Conservation (phyloP, 2,888 invertebrate genomes). For the Eupithecia tripunctaria region DNA sequence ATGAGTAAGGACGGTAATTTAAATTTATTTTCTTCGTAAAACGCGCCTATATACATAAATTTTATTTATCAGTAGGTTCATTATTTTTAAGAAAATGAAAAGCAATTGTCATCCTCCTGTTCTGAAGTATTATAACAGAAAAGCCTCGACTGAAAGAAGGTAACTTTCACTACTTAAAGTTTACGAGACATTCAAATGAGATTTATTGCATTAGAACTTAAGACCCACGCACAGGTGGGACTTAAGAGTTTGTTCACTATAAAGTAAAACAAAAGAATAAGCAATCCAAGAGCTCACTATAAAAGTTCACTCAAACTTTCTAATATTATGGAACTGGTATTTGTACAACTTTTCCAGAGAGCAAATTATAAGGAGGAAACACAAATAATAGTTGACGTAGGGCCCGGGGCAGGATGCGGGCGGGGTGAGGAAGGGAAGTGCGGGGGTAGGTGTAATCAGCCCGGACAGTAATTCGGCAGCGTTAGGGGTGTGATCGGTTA, state of each 20-base stretch:
- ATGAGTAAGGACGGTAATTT: conserved; percentile 71
- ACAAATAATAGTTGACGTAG: conserved; percentile 82
- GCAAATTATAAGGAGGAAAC: conserved; percentile 81
- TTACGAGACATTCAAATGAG: conserved; percentile 67
- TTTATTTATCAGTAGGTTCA: conserved; percentile 63
- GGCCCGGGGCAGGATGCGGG: conserved; percentile 62
- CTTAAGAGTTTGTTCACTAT: conserved; percentile 1
- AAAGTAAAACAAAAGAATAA: conserved; percentile 56
- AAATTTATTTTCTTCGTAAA: conserved; percentile 70
- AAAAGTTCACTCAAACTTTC: conserved; percentile 71
- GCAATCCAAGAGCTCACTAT: conserved; percentile 70
- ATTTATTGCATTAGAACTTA: conserved; percentile 51
- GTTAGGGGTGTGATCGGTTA: conserved; percentile 83
- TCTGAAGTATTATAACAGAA: not conserved
- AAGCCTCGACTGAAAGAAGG: not conserved
- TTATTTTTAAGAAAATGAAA: not conserved
- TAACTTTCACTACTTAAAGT: conserved; percentile 52
- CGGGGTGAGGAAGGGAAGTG: conserved; percentile 46
- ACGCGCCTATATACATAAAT: conserved; percentile 60
- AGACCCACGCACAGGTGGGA: not conserved
- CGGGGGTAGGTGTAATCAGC: conserved; percentile 75
- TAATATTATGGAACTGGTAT: conserved; percentile 75
- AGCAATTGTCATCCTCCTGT: not conserved
- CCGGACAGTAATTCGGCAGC: conserved; percentile 82
- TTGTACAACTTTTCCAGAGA: conserved; percentile 78